Evolutionary conservation across 2,113 vertebrate genomes (phyloP).

Genomic region (Callocephalon fimbriatum): DNA sequence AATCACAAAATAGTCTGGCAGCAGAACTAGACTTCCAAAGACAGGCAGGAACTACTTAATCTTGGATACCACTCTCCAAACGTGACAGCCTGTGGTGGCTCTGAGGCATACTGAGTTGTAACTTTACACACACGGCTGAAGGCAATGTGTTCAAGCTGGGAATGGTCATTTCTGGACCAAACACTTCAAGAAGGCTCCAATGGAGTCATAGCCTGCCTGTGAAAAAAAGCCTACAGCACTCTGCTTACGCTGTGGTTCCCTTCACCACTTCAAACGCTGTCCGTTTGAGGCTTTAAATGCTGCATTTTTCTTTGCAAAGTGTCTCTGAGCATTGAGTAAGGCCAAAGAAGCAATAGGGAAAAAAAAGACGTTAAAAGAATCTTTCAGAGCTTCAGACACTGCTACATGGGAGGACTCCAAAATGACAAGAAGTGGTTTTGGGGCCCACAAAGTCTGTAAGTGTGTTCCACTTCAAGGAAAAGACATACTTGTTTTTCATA

Average conservation of each 20-base stretch:
- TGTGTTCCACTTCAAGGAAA: not conserved
- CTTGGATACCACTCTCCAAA: not conserved
- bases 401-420: rapidly evolving
- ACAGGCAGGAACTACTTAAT: not conserved
- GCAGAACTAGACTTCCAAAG: not conserved
- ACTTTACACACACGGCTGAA: not conserved
- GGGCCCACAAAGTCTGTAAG: not conserved
- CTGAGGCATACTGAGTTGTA: not conserved
- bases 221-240: not conserved
- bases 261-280: not conserved
- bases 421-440: not conserved
- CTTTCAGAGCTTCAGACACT: not conserved
- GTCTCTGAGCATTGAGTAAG: not conserved
- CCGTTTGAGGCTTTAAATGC: not conserved
- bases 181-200: rapidly evolving
- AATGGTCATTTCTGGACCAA: not conserved
- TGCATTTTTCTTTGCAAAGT: not conserved
- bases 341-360: rapidly evolving
- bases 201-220: rapidly evolving
- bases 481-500: not conserved
- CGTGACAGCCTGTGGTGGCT: rapidly evolving
- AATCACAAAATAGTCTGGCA: not conserved
- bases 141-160: rapidly evolving
- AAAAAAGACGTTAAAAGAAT: not conserved
- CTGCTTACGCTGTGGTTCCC: rapidly evolving